phyloP scores from a whole-genome alignment of 1,140 invertebrate species.

The Apocrypta bakeri region DNA sequence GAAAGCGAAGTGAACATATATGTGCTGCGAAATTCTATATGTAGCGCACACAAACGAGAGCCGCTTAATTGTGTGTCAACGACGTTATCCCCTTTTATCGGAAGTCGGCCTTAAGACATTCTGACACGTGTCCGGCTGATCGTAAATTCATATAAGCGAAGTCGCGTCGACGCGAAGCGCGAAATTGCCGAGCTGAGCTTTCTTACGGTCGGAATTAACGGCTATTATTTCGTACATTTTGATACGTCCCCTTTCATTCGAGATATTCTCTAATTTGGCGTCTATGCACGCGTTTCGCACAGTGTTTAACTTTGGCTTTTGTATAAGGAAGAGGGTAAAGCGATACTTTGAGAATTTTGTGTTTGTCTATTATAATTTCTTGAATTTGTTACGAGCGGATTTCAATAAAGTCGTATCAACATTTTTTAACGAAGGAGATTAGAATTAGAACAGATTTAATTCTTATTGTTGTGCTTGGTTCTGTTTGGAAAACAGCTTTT shows the following conservation, averaged over 20 bases:
- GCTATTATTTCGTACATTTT: neutral
- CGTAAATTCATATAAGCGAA: neutral
- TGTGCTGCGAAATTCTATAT: too few relatives aligned
- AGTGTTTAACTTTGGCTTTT: neutral
- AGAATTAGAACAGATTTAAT: too few relatives aligned
- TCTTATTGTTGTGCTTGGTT: too few relatives aligned
- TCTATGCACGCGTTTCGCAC: too few relatives aligned
- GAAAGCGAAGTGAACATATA: too few relatives aligned
- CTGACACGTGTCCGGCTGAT: slow-evolving; percentile 4
- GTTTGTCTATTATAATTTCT: too few relatives aligned
- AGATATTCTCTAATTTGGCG: neutral
- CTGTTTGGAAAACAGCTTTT: too few relatives aligned
- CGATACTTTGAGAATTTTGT: neutral
- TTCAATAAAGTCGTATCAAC: too few relatives aligned
- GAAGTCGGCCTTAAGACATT: neutral
- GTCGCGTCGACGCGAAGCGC: neutral
- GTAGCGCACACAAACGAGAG: neutral
- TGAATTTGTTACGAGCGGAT: too few relatives aligned
- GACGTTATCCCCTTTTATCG: neutral
- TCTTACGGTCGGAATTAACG: slow-evolving; percentile 18
- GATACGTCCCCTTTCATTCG: neutral
- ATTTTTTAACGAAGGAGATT: too few relatives aligned
- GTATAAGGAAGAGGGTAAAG: too few relatives aligned
- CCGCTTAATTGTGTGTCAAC: slow-evolving; percentile 3
- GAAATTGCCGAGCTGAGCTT: neutral